Base-by-base conservation (phyloP, 1,140 invertebrate genomes). In the Globodera rostochiensis region DNA sequence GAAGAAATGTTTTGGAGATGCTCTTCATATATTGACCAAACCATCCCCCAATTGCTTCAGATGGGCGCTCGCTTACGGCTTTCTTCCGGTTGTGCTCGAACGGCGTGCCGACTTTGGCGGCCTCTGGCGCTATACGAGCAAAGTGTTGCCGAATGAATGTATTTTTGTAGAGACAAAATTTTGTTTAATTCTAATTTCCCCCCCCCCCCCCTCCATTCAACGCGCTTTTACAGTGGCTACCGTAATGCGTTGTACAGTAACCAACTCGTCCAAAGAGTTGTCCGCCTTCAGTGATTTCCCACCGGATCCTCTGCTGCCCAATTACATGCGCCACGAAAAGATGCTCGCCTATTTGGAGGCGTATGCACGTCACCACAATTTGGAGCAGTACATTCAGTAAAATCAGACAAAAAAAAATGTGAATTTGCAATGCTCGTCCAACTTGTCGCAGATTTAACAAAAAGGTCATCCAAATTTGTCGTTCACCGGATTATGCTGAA, bases 191-290 rank as follows among this genome's bases (percentile, higher is more conserved):
- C 36, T 9, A 80, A 81, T 60, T 71, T 15, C 19, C 8, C 19
- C 4, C 5, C 0, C 1, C 36, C 36, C 36, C 36, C 36, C 36
- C 2, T 1, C 36, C 36, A 36, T 36, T 36, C 36, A 36, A 36
- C 36, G 36, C 36, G 36, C 36, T 36, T 36, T 36, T 36, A 45
- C 11, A 45, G 36, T 77, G 9, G 50, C 50, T 25, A 78, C 82
- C 3, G 90, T 91, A 2, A 90, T 90, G 88, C 87, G 88, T 64
- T 87, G 87, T 11, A 91, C 90, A 2, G 86, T 92, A 13, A 90
- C 90, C 77, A 92, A 92, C 84, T 90, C 91, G 1, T 91, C 90
- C 76, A 92, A 92, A 84, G 91, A 92, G 84, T 88, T 92, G 86
- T 91, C 90, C 84, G 87, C 90, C 3, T 92, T 88, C 85, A 91